phyloP scores from a whole-genome alignment of 2,797 vertebrate species.

The Phoxinus dragarum region DNA sequence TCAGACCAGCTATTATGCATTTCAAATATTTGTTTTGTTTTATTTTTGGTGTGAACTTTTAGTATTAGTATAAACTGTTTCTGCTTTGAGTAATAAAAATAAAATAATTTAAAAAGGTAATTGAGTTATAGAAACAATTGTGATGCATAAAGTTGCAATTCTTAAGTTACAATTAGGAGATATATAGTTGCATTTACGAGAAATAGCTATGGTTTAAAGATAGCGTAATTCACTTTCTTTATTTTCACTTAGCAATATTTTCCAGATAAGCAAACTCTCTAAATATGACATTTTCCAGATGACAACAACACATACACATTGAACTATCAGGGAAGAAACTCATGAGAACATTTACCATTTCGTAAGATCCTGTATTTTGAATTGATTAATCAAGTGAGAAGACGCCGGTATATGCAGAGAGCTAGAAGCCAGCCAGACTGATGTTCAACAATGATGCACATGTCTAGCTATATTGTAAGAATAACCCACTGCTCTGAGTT shows the following conservation, averaged over 20 bases:
- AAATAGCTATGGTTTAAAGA: background rate
- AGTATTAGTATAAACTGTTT: background rate
- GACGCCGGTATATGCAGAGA: background rate
- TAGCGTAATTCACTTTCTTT: background rate
- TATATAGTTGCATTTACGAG: too few relatives aligned
- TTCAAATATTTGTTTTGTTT: background rate
- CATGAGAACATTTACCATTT: constrained; percentile 14
- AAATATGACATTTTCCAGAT: constrained; percentile 25
- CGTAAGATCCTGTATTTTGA: background rate
- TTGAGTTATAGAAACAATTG: background rate
- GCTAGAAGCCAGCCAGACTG: background rate
- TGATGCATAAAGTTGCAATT: background rate
- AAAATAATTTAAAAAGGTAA: background rate
- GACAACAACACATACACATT: background rate
- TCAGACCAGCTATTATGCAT: background rate
- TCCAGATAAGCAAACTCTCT: constrained; percentile 5
- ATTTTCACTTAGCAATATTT: background rate
- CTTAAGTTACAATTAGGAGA: background rate
- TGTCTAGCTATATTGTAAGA: constrained; percentile 18
- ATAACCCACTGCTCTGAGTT: constrained; percentile 1
- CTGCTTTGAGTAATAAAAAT: background rate
- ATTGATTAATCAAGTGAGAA: constrained; percentile 11
- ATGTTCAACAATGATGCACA: background rate
- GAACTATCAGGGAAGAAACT: background rate
- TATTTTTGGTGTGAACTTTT: background rate